These are phyloP conservation scores for Champsocephalus gunnari DNA, from an alignment of 2,797 vertebrate species.

Conservation along the genomic window DNA sequence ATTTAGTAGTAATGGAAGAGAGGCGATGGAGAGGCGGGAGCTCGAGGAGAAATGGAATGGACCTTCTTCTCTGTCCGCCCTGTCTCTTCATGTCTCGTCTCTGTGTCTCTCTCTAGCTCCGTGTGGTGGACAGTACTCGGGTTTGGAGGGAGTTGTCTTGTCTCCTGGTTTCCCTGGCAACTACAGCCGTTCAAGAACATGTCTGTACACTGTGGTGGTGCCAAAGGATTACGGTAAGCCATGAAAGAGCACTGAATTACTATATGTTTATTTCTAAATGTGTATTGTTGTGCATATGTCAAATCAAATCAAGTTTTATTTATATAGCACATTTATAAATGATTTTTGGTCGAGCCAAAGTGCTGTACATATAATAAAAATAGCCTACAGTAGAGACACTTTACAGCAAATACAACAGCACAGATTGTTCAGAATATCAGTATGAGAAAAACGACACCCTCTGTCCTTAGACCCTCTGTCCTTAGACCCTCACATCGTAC, in stretches of 20 bases:
- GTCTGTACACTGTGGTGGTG: conserved; percentile 94
- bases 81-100: conserved; percentile 45
- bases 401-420: too few relatives aligned
- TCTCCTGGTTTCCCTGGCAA: conserved; percentile 97
- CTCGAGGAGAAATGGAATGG: conserved; percentile 60
- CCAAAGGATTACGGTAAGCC: conserved; percentile 94
- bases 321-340: too few relatives aligned
- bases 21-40: conserved; percentile 55
- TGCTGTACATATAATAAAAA: too few relatives aligned
- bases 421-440: too few relatives aligned
- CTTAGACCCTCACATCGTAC: too few relatives aligned
- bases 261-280: neutral
- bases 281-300: neutral
- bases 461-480: too few relatives aligned
- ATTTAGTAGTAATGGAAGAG: conserved; percentile 79
- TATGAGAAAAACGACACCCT: too few relatives aligned
- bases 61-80: conserved; percentile 35
- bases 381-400: too few relatives aligned
- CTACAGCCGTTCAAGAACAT: conserved; percentile 92
- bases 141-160: conserved; percentile 93
- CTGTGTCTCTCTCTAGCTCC: conserved; percentile 86
- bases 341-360: too few relatives aligned
- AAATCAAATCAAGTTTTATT: too few relatives aligned
- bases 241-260: neutral
- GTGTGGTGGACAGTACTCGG: conserved; percentile 95